These are phyloP conservation scores for Rhea americana DNA, from an alignment of 2,113 vertebrate genomes.

Conservation along the genomic window DNA sequence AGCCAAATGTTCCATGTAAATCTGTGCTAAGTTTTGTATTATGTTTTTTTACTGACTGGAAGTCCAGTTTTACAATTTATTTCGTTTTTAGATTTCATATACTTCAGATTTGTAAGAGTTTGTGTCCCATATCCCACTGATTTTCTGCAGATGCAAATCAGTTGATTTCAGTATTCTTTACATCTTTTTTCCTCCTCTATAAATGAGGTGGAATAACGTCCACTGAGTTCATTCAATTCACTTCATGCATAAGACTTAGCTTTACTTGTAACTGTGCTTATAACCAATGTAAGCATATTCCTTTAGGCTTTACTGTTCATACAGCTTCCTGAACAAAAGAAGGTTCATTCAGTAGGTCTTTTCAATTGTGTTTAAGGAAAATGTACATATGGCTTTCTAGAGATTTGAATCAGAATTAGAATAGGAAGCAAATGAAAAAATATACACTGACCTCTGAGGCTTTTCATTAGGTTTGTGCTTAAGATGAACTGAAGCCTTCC, in stretches of 20 bases:
- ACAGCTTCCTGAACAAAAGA: not conserved
- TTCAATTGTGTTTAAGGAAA: not conserved
- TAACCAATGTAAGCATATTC: not conserved
- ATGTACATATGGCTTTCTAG: not conserved
- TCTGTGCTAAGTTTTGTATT: not conserved
- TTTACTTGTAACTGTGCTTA: not conserved
- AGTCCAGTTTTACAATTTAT: not conserved
- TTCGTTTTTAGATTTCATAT: not conserved
- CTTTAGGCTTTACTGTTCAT: not conserved
- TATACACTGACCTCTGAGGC: not conserved
- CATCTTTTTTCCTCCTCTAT: not conserved
- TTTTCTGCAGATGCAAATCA: not conserved
- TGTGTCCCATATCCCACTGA: not conserved
- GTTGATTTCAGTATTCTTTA: not conserved
- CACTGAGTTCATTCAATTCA: not conserved
- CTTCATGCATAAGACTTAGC: not conserved
- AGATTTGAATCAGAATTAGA: not conserved
- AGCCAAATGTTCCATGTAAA: not conserved
- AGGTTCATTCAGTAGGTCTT: not conserved
- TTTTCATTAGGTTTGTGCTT: not conserved
- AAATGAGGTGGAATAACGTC: not conserved
- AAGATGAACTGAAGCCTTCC: not conserved
- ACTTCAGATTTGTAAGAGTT: not conserved
- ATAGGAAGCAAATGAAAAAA: not conserved
- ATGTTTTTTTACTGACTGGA: not conserved